These are phyloP conservation scores for Samia ricini DNA, from an alignment of 1,140 invertebrate species.

Conservation along the genomic window DNA sequence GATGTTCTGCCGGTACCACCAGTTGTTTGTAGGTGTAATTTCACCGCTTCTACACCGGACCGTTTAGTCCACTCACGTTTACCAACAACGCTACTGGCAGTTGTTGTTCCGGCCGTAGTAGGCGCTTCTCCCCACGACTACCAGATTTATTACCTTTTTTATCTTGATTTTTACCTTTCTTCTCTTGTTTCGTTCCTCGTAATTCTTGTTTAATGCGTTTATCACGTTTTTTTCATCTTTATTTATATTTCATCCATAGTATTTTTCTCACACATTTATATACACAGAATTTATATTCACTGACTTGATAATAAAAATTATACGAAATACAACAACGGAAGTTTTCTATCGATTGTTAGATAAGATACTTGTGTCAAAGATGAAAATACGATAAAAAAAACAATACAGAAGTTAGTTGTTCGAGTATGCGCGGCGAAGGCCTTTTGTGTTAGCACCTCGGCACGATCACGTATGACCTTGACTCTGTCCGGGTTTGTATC, in stretches of 20 bases:
- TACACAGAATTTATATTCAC: constrained; percentile 23
- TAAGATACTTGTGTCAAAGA: constrained; percentile 65
- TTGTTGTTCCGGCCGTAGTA: constrained; percentile 21
- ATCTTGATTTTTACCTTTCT: constrained; percentile 39
- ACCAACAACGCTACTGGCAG: neutral
- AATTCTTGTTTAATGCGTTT: constrained; percentile 35
- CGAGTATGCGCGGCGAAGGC: constrained; percentile 52
- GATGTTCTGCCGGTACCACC: constrained; percentile 61
- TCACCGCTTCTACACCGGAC: constrained; percentile 66
- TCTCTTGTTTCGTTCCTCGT: constrained; percentile 39
- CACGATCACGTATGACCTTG: constrained; percentile 61
- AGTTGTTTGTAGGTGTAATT: constrained; percentile 55
- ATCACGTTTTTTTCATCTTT: constrained; percentile 60
- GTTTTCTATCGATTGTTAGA: constrained; percentile 32
- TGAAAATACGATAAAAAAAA: constrained; percentile 60
- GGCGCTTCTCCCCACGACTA: constrained; percentile 1
- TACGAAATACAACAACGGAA: constrained; percentile 35
- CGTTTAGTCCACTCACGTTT: constrained; percentile 39
- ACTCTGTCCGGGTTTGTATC: constrained; percentile 38
- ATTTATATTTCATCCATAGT: neutral
- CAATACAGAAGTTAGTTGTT: constrained; percentile 43
- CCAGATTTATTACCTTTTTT: constrained; percentile 21
- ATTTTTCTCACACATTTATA: constrained; percentile 12
- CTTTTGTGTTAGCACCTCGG: constrained; percentile 57
- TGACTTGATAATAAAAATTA: constrained; percentile 15